A percentile compares a stretch with the other conserved stretches of the same genome.
phyloP scores from a whole-genome alignment of 64 coral and sea anemone genomes.

The Acropora tenuis region DNA sequence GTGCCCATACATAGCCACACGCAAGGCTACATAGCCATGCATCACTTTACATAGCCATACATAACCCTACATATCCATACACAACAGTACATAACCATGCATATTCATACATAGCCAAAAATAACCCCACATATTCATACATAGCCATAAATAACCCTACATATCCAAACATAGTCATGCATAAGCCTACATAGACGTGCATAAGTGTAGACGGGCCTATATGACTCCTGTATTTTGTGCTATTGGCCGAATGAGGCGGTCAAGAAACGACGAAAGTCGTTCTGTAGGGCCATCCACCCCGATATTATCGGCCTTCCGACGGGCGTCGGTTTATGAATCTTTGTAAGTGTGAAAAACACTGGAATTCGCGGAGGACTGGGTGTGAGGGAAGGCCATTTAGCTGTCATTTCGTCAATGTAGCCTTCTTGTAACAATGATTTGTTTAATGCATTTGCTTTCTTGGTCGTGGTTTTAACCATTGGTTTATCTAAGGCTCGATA shows the following conservation, averaged over 20 bases:
- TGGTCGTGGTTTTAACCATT: neutral
- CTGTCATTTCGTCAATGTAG: slow-evolving; percentile 16
- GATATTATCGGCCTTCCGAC: slow-evolving; percentile 35
- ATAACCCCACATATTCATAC: too few relatives aligned
- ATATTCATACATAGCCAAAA: too few relatives aligned
- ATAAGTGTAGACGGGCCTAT: too few relatives aligned
- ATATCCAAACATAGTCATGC: too few relatives aligned
- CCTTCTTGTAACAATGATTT: neutral
- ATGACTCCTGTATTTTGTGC: neutral
- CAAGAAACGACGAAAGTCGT: slow-evolving; percentile 33
- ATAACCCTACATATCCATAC: too few relatives aligned
- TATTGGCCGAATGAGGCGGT: slow-evolving; percentile 16
- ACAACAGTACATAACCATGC: too few relatives aligned
- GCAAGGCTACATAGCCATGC: too few relatives aligned
- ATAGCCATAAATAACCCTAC: too few relatives aligned
- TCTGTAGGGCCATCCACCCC: slow-evolving; percentile 21
- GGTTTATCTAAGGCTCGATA: slow-evolving; percentile 5
- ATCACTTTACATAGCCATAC: too few relatives aligned
- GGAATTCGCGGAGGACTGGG: slow-evolving; percentile 6
- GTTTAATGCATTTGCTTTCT: too few relatives aligned
- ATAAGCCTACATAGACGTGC: too few relatives aligned
- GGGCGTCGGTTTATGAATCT: slow-evolving; percentile 48
- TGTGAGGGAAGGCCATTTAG: slow-evolving; percentile 26
- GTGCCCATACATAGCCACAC: too few relatives aligned
- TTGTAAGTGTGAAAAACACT: slow-evolving; percentile 24